A percentile compares a stretch with the other conserved stretches of the same genome.
These are phyloP conservation scores for Drosophila chauvacae DNA, from an alignment of 1,140 invertebrate species.

Conservation along the genomic window DNA sequence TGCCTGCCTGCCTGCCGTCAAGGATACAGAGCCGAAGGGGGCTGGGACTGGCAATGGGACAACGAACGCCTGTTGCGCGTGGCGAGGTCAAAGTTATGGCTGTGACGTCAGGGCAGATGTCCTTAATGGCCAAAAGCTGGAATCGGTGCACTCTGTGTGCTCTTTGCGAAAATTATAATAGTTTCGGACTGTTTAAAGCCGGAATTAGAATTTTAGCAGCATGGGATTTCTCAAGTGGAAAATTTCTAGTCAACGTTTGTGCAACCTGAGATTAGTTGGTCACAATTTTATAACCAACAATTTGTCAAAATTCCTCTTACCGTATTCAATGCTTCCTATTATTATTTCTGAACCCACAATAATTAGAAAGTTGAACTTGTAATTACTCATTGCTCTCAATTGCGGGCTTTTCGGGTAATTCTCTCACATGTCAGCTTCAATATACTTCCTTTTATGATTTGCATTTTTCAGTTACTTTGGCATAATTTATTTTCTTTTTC, in stretches of 20 bases:
- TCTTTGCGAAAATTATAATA: background rate
- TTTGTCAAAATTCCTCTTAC: background rate
- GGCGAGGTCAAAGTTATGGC: slow-evolving; percentile 11
- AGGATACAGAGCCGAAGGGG: slow-evolving; percentile 13
- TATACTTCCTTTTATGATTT: slow-evolving; percentile 33
- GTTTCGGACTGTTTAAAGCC: background rate
- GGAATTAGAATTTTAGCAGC: background rate
- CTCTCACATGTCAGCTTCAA: slow-evolving; percentile 1
- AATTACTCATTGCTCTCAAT: slow-evolving; percentile 18
- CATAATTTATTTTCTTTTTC: slow-evolving; percentile 14
- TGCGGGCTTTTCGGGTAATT: slow-evolving; percentile 8
- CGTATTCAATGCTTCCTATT: background rate
- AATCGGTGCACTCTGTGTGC: background rate
- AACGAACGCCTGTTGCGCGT: slow-evolving; percentile 41
- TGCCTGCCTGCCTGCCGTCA: slow-evolving; percentile 15
- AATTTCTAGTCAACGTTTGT: too few relatives aligned
- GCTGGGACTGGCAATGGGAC: background rate
- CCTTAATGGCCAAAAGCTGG: background rate
- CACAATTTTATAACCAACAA: background rate
- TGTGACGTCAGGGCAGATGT: slow-evolving; percentile 37
- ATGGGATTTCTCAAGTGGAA: too few relatives aligned
- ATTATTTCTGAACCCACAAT: background rate
- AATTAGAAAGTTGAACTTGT: slow-evolving; percentile 25
- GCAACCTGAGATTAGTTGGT: too few relatives aligned
- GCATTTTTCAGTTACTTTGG: slow-evolving; percentile 6